Evolutionary conservation across 2,113 vertebrate genomes (phyloP).

Genomic region (Phrynosoma platyrhinos): DNA sequence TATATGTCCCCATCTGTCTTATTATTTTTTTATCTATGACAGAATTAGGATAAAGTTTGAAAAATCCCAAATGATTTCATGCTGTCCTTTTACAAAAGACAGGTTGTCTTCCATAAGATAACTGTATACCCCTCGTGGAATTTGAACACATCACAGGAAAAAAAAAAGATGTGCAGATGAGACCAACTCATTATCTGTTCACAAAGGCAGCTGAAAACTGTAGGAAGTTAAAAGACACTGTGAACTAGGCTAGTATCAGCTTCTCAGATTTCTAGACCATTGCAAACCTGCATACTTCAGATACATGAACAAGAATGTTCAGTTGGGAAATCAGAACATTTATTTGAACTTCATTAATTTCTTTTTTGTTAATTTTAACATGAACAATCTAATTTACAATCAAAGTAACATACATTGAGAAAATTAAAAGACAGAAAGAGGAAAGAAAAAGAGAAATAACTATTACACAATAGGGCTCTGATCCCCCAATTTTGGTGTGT

Average conservation of each 20-base stretch:
- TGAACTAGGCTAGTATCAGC: not conserved
- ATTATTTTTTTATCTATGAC: slow-evolving; percentile 32
- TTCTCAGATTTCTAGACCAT: not conserved
- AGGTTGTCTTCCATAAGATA: slow-evolving; percentile 8
- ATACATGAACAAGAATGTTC: not conserved
- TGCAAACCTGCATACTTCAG: slow-evolving; percentile 22
- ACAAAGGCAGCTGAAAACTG: not conserved
- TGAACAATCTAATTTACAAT: no score
- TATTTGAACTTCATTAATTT: not conserved
- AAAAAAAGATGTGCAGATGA: not conserved
- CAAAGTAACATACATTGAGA: no score
- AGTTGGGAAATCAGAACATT: slow-evolving; percentile 9
- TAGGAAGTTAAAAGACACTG: slow-evolving; percentile 10
- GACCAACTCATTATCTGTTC: not conserved
- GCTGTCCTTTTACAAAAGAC: not conserved
- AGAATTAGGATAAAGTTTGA: slow-evolving; percentile 4
- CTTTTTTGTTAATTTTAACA: no score
- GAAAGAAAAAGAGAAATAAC: no score
- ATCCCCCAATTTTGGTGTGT: no score
- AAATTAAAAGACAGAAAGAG: no score
- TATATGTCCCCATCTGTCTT: not conserved
- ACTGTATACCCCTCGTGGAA: not conserved
- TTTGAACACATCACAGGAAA: not conserved
- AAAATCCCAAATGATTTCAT: not conserved
- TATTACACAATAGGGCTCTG: no score